Conservation (phyloP, 2,888 invertebrate genomes). For the Mythimna vitellina region DNA sequence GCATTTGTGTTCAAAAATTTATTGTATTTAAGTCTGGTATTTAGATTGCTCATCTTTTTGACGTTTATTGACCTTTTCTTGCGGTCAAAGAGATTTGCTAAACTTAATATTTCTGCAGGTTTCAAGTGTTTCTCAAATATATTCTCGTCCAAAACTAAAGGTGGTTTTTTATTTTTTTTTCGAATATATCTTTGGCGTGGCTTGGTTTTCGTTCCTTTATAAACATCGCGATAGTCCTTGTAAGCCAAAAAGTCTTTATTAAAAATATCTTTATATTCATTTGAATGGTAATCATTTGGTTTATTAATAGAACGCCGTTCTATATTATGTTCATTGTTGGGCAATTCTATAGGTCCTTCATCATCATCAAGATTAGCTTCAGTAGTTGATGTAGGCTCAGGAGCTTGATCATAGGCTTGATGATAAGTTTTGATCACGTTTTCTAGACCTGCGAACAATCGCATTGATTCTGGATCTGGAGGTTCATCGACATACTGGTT, state of each 20-base stretch:
- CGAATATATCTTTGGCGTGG: neutral
- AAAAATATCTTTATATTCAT: slow-evolving; percentile 73
- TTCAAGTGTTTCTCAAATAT: slow-evolving; percentile 75
- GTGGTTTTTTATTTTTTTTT: slow-evolving; percentile 33
- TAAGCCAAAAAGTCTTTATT: slow-evolving; percentile 70
- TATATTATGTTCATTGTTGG: slow-evolving; percentile 65
- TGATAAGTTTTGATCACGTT: slow-evolving; percentile 79
- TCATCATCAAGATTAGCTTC: slow-evolving; percentile 42
- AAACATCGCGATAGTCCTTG: slow-evolving; percentile 73
- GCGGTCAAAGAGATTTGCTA: slow-evolving; percentile 74
- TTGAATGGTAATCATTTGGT: slow-evolving; percentile 71
- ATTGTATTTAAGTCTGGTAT: slow-evolving; percentile 75
- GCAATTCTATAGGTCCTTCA: slow-evolving; percentile 24
- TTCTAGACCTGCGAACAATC: slow-evolving; percentile 81
- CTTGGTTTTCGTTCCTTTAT: slow-evolving; percentile 57
- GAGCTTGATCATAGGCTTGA: slow-evolving; percentile 69
- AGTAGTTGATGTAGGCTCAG: neutral
- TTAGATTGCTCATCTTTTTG: slow-evolving; percentile 74
- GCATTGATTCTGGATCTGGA: slow-evolving; percentile 81
- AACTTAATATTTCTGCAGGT: slow-evolving; percentile 75
- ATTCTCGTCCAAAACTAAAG: slow-evolving; percentile 68
- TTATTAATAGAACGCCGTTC: slow-evolving; percentile 67
- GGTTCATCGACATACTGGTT: slow-evolving; percentile 82
- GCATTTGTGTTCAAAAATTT: slow-evolving; percentile 77
- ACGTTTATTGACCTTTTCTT: slow-evolving; percentile 75